A percentile compares a stretch with the other conserved stretches of the same genome.
These are phyloP conservation scores for Acanthochromis polyacanthus DNA, from an alignment of 2,113 vertebrate species.

Conservation along the genomic window DNA sequence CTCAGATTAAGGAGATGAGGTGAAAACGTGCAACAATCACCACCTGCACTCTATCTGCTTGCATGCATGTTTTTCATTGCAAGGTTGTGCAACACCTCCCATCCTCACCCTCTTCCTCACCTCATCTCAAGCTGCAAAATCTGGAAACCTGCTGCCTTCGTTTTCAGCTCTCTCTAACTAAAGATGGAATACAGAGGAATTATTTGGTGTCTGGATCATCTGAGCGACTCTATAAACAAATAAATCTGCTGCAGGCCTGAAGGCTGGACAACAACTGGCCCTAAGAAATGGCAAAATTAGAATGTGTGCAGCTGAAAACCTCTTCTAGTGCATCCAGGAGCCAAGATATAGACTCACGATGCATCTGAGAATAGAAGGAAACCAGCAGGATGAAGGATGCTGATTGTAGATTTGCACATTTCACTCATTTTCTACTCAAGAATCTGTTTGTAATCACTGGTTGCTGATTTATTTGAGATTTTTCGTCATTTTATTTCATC, in stretches of 20 bases:
- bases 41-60: background rate
- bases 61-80: background rate
- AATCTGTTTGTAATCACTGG: too few species aligned
- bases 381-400: too few species aligned
- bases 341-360: too few species aligned
- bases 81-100: background rate
- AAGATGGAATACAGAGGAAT: constrained; percentile 12
- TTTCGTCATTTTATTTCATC: too few species aligned
- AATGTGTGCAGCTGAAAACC: constrained; percentile 45
- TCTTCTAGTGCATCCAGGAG: too few species aligned
- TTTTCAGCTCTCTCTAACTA: background rate
- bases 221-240: constrained; percentile 47
- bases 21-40: background rate
- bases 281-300: constrained; percentile 66
- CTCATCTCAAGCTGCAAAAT: constrained; percentile 17
- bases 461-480: too few species aligned
- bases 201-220: constrained; percentile 23
- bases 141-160: constrained; percentile 38
- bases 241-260: constrained; percentile 16
- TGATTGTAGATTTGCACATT: too few species aligned
- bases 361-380: too few species aligned
- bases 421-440: too few species aligned
- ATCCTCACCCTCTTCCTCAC: background rate
- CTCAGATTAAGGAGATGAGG: constrained; percentile 1
- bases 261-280: constrained; percentile 31